A percentile compares a stretch with the other conserved stretches of the same genome.
phyloP scores from a whole-genome alignment of 2,113 vertebrate species.

The Addax nasomaculatus region DNA sequence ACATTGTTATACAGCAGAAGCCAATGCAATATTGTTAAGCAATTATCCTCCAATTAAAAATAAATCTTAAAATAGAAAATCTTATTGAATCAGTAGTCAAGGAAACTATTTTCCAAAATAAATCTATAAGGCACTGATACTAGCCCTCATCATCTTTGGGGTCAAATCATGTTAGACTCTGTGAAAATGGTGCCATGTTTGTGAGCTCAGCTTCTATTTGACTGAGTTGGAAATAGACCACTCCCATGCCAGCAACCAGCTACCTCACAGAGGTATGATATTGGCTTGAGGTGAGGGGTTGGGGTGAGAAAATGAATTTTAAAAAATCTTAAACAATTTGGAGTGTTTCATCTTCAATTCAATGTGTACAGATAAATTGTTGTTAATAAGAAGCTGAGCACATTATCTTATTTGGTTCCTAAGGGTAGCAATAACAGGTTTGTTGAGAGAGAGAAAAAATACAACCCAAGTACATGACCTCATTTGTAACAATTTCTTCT shows the following conservation, averaged over 20 bases:
- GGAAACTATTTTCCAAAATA: background rate
- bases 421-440: background rate
- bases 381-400: background rate
- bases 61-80: background rate
- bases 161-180: background rate
- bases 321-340: background rate
- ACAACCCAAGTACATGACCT: background rate
- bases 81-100: background rate
- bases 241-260: background rate
- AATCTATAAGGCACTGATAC: background rate
- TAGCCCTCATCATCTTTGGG: background rate
- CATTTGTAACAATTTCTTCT: background rate
- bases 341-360: background rate
- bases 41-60: background rate
- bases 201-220: background rate
- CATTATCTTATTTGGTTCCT: background rate
- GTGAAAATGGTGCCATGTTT: background rate
- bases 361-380: background rate
- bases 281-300: background rate
- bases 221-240: background rate
- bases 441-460: background rate
- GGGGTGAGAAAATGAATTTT: background rate
- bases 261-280: background rate
- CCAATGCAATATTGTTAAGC: background rate
- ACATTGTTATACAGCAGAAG: background rate